Evolutionary conservation across 2,113 vertebrate species (phyloP).

Genomic region (Phylloscopus trochilus): DNA sequence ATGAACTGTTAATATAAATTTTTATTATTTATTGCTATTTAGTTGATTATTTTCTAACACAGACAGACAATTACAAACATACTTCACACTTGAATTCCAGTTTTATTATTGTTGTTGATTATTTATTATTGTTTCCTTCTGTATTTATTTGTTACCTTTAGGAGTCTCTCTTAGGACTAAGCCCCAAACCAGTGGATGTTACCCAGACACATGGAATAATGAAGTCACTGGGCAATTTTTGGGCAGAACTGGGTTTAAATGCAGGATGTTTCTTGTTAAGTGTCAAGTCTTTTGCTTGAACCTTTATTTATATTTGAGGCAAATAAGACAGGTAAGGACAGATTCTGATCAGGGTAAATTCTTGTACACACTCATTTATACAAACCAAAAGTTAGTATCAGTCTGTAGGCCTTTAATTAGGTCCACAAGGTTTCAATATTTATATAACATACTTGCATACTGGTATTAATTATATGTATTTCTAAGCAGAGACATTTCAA

Average conservation of each 20-base stretch:
- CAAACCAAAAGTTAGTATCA: neutral
- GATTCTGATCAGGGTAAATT: neutral
- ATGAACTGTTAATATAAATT: slow-evolving; percentile 65
- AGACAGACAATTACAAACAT: slow-evolving; percentile 46
- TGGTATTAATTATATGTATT: neutral
- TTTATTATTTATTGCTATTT: slow-evolving; percentile 68
- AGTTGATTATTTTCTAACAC: slow-evolving; percentile 61
- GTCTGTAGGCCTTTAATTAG: neutral
- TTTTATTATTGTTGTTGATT: slow-evolving; percentile 44
- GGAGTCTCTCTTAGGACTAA: neutral
- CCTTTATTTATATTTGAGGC: neutral
- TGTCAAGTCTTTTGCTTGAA: neutral
- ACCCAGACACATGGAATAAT: neutral
- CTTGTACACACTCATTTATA: neutral
- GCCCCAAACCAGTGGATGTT: neutral
- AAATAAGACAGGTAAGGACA: neutral
- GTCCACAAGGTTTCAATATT: neutral
- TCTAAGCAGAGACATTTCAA: slow-evolving; percentile 5
- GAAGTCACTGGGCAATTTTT: neutral
- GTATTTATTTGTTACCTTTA: neutral
- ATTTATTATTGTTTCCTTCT: slow-evolving; percentile 46
- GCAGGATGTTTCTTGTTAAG: neutral
- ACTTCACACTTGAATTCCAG: slow-evolving; percentile 55
- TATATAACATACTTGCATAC: neutral
- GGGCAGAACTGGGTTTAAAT: neutral